These are phyloP conservation scores for Mamestra configurata DNA, from an alignment of 1,140 invertebrate species.

Conservation along the genomic window DNA sequence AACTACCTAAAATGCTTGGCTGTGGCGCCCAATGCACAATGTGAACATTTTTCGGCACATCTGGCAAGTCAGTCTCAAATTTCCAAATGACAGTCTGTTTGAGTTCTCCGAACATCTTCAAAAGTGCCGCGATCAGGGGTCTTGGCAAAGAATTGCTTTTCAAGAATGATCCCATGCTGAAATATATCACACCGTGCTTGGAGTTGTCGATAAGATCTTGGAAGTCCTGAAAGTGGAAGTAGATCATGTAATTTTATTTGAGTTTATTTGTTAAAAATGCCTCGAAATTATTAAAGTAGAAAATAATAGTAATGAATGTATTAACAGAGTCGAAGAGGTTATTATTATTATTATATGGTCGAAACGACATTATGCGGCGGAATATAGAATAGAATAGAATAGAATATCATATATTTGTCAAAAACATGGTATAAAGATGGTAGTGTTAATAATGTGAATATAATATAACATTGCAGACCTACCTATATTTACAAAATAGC, in stretches of 20 bases:
- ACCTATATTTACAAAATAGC: too few relatives aligned
- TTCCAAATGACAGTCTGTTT: slow-evolving; percentile 88
- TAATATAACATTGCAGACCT: too few relatives aligned
- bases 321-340: too few relatives aligned
- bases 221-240: neutral
- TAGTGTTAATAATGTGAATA: too few relatives aligned
- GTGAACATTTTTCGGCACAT: slow-evolving; percentile 58
- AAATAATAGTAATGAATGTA: too few relatives aligned
- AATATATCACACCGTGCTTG: slow-evolving; percentile 88
- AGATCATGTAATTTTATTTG: neutral
- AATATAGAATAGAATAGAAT: too few relatives aligned
- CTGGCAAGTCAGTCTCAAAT: slow-evolving; percentile 51
- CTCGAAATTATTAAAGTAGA: too few relatives aligned
- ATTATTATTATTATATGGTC: too few relatives aligned
- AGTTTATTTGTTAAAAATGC: neutral
- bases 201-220: slow-evolving; percentile 87
- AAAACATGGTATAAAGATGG: too few relatives aligned
- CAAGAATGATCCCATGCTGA: slow-evolving; percentile 89
- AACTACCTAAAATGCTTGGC: slow-evolving; percentile 50
- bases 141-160: slow-evolving; percentile 82
- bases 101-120: slow-evolving; percentile 85
- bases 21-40: slow-evolving; percentile 61
- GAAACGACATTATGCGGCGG: too few relatives aligned
- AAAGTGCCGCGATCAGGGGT: slow-evolving; percentile 76
- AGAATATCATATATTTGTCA: too few relatives aligned